These are phyloP conservation scores for Coelogynopora nodosa DNA, from an alignment of 2,888 invertebrate genomes.

Conservation along the genomic window DNA sequence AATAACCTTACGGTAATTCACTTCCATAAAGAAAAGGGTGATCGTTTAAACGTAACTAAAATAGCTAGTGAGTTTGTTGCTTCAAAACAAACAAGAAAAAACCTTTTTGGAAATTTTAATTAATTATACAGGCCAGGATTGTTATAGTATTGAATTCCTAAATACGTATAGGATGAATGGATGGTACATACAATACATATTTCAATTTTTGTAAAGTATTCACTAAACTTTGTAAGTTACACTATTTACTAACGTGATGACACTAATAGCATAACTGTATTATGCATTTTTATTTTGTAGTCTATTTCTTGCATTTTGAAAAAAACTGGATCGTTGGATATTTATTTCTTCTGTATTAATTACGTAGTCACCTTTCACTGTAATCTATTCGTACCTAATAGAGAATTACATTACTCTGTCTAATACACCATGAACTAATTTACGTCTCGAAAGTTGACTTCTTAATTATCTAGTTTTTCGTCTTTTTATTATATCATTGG, in stretches of 20 bases:
- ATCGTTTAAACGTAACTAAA: slow-evolving; percentile 14
- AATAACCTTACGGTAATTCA: slow-evolving; percentile 13
- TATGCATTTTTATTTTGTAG: not conserved
- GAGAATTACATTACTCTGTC: not conserved
- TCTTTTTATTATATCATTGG: not conserved
- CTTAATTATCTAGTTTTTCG: not conserved
- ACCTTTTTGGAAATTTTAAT: slow-evolving; percentile 19
- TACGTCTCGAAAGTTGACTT: not conserved
- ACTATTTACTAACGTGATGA: not conserved
- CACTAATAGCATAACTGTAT: slow-evolving; percentile 3
- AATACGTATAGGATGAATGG: not conserved
- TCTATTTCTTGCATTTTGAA: not conserved
- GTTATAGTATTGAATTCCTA: not conserved
- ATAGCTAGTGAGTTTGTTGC: slow-evolving; percentile 20
- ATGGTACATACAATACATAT: slow-evolving; percentile 1
- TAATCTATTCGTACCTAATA: not conserved
- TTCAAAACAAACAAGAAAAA: slow-evolving; percentile 28
- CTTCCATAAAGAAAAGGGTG: slow-evolving; percentile 5
- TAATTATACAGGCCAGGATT: not conserved
- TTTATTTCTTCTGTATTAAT: not conserved
- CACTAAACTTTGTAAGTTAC: slow-evolving; percentile 8
- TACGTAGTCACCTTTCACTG: not conserved
- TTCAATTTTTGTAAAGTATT: slow-evolving; percentile 13
- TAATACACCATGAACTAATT: not conserved
- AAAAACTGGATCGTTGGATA: not conserved